phyloP scores from a whole-genome alignment of 2,113 vertebrate species.

The Pelusios castaneus region DNA sequence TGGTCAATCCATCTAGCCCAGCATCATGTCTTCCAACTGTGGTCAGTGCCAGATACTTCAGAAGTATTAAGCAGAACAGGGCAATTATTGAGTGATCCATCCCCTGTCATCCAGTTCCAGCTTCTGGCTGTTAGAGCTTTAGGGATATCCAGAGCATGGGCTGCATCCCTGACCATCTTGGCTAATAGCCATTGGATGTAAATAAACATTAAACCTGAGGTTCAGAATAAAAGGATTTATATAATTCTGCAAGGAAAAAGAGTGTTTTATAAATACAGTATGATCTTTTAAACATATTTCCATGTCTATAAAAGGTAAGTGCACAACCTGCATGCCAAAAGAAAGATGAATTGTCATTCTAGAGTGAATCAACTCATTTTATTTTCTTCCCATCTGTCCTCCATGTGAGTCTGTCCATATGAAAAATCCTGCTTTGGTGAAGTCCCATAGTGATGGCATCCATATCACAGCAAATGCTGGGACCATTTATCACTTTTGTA shows the following conservation, averaged over 20 bases:
- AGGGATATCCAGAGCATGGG: background rate
- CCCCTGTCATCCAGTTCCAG: background rate
- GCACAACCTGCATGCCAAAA: constrained; percentile 58
- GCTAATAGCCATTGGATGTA: background rate
- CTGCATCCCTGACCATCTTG: background rate
- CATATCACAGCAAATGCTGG: constrained; percentile 39
- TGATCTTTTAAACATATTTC: constrained; percentile 34
- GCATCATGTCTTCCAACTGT: background rate
- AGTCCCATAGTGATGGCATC: constrained; percentile 52
- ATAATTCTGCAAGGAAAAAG: constrained; percentile 31
- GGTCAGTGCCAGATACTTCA: background rate
- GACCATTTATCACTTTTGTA: constrained; percentile 50
- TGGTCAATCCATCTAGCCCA: background rate
- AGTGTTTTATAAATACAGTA: constrained; percentile 6
- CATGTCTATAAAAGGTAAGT: background rate
- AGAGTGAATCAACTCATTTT: constrained; percentile 43
- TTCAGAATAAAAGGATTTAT: constrained; percentile 24
- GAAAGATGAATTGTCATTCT: constrained; percentile 48
- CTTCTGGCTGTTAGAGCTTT: background rate
- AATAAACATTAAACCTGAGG: constrained; percentile 43
- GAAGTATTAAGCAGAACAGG: background rate
- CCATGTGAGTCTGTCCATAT: constrained; percentile 51
- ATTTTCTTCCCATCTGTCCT: constrained; percentile 66
- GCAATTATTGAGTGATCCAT: background rate
- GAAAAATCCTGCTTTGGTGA: constrained; percentile 49